Conservation (phyloP, 2,113 vertebrate genomes). For the Paralichthys olivaceus region DNA sequence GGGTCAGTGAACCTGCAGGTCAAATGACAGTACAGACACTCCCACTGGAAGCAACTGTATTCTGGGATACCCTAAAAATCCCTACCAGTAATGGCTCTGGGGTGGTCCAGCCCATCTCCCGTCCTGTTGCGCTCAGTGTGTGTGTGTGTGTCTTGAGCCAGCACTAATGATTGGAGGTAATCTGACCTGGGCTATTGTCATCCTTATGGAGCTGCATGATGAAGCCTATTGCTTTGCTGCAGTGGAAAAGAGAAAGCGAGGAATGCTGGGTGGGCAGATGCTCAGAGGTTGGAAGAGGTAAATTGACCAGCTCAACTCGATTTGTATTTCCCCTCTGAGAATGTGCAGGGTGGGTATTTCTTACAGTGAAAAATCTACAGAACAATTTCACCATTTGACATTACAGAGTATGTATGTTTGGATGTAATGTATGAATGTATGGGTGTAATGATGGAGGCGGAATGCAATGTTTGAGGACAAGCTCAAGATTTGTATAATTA, state of each 20-base stretch:
- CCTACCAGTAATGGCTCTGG: conserved; percentile 69
- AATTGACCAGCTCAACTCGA: conserved; percentile 46
- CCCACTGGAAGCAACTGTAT: conserved; percentile 56
- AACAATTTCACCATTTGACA: conserved; percentile 35
- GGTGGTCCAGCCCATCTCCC: conserved; percentile 82
- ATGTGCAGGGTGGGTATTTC: conserved; percentile 14
- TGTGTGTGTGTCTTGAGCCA: conserved; percentile 51
- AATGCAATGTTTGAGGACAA: conserved; percentile 4
- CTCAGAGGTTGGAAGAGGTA: conserved; percentile 41
- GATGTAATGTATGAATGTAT: neutral
- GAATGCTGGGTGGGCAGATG: conserved; percentile 65
- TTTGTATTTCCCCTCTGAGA: neutral
- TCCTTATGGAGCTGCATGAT: conserved; percentile 50
- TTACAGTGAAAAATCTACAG: conserved; percentile 20
- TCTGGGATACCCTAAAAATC: conserved; percentile 78
- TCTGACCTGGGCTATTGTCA: conserved; percentile 75
- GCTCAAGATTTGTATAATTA: neutral
- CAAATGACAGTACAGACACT: conserved; percentile 74
- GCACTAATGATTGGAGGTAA: conserved; percentile 81
- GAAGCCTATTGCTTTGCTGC: conserved; percentile 73
- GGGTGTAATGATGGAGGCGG: neutral
- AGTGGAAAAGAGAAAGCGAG: conserved; percentile 23
- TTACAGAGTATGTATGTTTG: conserved; percentile 13
- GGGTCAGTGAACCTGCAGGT: conserved; percentile 67
- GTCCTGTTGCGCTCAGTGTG: conserved; percentile 40